phyloP scores from a whole-genome alignment of 1,140 invertebrate species.

The Lordiphosa clarofinis region DNA sequence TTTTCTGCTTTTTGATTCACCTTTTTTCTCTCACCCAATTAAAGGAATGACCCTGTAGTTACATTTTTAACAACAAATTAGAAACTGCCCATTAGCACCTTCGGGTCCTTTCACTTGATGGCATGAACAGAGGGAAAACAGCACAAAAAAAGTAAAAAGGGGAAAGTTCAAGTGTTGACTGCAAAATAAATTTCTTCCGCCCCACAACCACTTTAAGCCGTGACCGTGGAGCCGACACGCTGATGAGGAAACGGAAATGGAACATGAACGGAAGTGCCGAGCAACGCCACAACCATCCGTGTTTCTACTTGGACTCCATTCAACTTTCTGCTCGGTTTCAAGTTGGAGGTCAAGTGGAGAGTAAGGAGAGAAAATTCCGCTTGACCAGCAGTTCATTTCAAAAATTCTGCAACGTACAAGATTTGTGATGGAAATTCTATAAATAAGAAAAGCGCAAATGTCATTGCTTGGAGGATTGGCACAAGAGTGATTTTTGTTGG shows the following conservation, averaged over 20 bases:
- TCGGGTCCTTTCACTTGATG: conserved; percentile 2
- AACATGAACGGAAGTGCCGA: conserved; percentile 56
- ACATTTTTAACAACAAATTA: conserved; percentile 53
- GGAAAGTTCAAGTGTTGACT: conserved; percentile 51
- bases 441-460: no score
- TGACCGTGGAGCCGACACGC: conserved; percentile 22
- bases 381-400: no score
- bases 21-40: conserved; percentile 13
- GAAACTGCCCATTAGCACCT: conserved; percentile 36
- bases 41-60: conserved; percentile 8
- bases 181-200: conserved; percentile 58
- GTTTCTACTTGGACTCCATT: conserved; percentile 7
- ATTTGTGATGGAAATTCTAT: no score
- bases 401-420: no score
- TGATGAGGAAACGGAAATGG: conserved; percentile 68
- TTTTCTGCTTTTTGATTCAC: no score
- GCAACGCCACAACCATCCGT: conserved; percentile 31
- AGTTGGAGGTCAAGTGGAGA: background rate
- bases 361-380: no score
- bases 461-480: no score
- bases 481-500: no score
- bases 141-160: conserved; percentile 4
- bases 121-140: conserved; percentile 1
- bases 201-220: conserved; percentile 33
- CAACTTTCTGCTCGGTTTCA: conserved; percentile 7